Conservation (phyloP, 2,113 vertebrate species). For the Glaucidium brasilianum region DNA sequence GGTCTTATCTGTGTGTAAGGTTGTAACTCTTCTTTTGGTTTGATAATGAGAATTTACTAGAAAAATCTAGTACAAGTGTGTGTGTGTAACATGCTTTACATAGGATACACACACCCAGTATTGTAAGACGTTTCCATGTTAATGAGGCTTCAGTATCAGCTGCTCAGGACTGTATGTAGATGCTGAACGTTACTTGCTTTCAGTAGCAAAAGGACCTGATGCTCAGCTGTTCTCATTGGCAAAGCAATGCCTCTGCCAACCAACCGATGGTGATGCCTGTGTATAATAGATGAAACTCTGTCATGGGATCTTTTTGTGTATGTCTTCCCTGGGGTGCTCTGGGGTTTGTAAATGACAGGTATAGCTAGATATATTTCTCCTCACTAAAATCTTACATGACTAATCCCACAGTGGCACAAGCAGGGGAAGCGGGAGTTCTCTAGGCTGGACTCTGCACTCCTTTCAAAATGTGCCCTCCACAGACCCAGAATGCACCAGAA, state of each 20-base stretch:
- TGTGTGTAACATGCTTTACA: not conserved
- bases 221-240: not conserved
- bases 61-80: not conserved
- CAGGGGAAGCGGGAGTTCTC: rapidly evolving
- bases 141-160: not conserved
- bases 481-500: not conserved
- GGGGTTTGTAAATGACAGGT: not conserved
- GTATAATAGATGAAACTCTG: not conserved
- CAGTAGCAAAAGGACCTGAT: not conserved
- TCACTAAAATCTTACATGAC: not conserved
- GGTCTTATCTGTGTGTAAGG: not conserved
- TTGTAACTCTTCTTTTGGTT: not conserved
- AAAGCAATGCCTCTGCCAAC: not conserved
- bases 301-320: not conserved
- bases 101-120: no score
- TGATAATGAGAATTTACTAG: not conserved
- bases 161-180: not conserved
- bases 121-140: not conserved
- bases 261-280: rapidly evolving
- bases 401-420: not conserved
- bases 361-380: not conserved
- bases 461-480: not conserved
- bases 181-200: not conserved
- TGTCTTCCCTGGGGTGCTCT: not conserved
- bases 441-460: not conserved